Percentiles rank a stretch among this genome's conserved stretches.
Conservation (phyloP, 2,888 invertebrate species). For the Nasonia oneida region DNA sequence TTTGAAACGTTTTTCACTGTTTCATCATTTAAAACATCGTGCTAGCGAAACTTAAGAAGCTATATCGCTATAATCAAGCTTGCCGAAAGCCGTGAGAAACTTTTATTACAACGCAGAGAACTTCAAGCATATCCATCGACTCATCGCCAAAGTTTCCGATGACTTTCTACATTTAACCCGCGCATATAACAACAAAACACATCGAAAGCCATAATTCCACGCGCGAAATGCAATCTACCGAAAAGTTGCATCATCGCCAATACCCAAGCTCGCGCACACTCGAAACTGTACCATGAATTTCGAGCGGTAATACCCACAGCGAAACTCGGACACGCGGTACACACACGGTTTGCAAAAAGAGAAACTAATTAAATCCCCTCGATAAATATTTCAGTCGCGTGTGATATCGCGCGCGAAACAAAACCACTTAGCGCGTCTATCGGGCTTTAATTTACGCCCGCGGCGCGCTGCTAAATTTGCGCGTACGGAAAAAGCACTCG, state of each 20-base stretch:
- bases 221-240: background rate
- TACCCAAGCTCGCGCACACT: background rate
- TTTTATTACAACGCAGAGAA: no score
- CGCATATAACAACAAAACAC: no score
- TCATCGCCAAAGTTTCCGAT: no score
- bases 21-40: no score
- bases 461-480: constrained; percentile 8
- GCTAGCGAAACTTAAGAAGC: no score
- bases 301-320: background rate
- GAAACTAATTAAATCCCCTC: constrained; percentile 41
- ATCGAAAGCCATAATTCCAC: background rate
- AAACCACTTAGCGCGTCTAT: constrained; percentile 35
- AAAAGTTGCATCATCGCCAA: constrained; percentile 1
- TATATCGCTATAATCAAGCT: no score
- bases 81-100: no score
- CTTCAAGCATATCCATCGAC: no score
- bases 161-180: no score
- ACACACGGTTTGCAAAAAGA: background rate
- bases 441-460: constrained; percentile 38
- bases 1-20: no score
- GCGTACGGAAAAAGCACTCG: constrained; percentile 42
- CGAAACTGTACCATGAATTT: background rate
- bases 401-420: constrained; percentile 21
- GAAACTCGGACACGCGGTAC: background rate
- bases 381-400: constrained; percentile 41